Percentiles rank a stretch among this genome's conserved stretches.
These are phyloP conservation scores for Myocastor coypus DNA, from an alignment of 2,113 vertebrate genomes.

Conservation along the genomic window DNA sequence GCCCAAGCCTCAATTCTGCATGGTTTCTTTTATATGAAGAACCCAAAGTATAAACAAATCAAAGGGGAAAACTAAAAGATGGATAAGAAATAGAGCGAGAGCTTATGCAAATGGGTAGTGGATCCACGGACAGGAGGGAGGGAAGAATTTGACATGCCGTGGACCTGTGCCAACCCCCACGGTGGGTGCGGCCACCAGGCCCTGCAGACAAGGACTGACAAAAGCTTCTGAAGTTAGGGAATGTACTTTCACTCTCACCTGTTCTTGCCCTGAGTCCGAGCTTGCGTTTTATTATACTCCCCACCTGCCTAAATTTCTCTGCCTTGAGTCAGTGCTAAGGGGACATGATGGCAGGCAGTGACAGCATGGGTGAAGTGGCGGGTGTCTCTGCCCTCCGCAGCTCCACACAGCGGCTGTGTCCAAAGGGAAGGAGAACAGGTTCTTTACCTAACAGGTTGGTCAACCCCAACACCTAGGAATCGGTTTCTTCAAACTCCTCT, in stretches of 20 bases:
- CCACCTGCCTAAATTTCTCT: not conserved
- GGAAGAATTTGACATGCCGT: not conserved
- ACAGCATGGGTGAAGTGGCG: too few species aligned
- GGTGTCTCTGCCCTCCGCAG: not conserved
- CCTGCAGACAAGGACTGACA: not conserved
- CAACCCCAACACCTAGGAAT: not conserved
- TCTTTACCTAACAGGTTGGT: not conserved
- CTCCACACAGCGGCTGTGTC: not conserved
- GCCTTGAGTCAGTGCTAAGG: not conserved
- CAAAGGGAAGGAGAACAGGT: not conserved
- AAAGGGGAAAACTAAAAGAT: not conserved
- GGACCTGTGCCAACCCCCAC: not conserved
- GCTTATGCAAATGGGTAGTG: not conserved
- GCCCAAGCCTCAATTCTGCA: not conserved
- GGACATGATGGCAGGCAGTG: not conserved
- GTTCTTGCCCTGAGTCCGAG: not conserved
- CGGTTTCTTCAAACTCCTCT: constrained; percentile 60
- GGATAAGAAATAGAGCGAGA: not conserved
- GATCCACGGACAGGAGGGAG: not conserved
- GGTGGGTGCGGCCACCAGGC: not conserved
- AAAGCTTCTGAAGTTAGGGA: not conserved
- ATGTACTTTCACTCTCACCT: not conserved
- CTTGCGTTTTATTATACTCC: not conserved
- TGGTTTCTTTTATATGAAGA: not conserved
- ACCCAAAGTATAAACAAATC: not conserved